Evolutionary conservation across 2,797 vertebrate genomes (phyloP), one percentile per base, ranked within the genome.

Genomic region (Sebastes itinus): DNA sequence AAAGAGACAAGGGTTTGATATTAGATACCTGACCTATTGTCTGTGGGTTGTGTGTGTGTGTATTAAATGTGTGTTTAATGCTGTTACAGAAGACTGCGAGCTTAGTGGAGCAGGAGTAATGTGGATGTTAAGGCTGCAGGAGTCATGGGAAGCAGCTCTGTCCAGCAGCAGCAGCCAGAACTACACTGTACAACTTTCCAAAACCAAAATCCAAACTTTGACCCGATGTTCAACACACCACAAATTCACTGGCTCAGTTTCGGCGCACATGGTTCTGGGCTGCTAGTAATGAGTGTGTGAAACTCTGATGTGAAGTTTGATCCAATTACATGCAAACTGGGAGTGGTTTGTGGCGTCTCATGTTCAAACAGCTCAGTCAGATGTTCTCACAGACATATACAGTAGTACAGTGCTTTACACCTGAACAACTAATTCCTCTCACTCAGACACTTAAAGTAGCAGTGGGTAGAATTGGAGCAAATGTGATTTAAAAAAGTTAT

Each of bases 71-170:
- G 60, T 64, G 60, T 85, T 59, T 81, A 71, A 80, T 74, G 73
- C 80, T 87, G 82, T 67, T 75, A 33, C 75, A 78, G 71, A 82
- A 52, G 25, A 64, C 35, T 77, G 56, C 9, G 20, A 27, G 71
- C 67, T 86, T 73, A 58, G 63, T 61, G 56, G 66, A 86, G 77
- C 49, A 82, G 65, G 66, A 83, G 49, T 68, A 62, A 87, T 79
- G 64, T 85, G 62, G 68, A 84, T 54, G 56, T 86, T 70, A 27
- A 30, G 78, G 68, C 55, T 76, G 72, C 60, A 66, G 46, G 81
- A 86, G 89, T 85, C 84, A 46, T 90, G 89, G 84, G 86, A 92
- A 89, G 78, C 72, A 73, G 42, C 65, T 71, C 70, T 63, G 49
- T 52, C 49, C 20, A 73, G 16, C 58, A 46, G 56, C 78, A 20